Evolutionary conservation across 2,888 invertebrate genomes (phyloP), one percentile per base, ranked within the genome.

Genomic region (Ommatoiulus sabulosus): DNA sequence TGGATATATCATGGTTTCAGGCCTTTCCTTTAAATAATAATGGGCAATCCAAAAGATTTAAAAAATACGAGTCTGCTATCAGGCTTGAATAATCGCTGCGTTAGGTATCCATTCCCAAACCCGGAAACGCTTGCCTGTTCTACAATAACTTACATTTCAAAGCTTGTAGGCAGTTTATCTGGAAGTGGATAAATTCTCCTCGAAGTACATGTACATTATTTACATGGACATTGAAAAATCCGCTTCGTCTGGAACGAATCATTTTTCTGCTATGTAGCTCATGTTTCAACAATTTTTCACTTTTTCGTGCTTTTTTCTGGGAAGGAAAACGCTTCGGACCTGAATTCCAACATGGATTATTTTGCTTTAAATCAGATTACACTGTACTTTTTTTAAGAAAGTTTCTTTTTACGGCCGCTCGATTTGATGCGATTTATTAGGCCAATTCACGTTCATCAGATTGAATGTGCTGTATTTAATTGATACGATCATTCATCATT

Each of bases 121-220:
- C 24, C 8, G 8, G 72, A 24, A 20, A 72, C 72, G 24, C 72
- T 20, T 72, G 72, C 72, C 72, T 24, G 20, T 72, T 8, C 72
- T 24, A 24, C 72, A 24, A 72, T 72, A 72, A 72, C 72, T 72
- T 72, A 72, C 72, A 24, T 72, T 72, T 20, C 72, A 72, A 72
- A 72, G 72, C 72, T 72, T 72, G 63, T 24, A 72, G 24, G 72
- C 72, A 72, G 72, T 72, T 72, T 72, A 72, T 72, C 72, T 72
- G 8, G 72, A 24, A 72, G 72, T 72, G 72, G 24, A 72, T 72
- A 72, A 72, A 72, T 72, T 72, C 72, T 72, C 72, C 72, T 72
- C 20, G n/a, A 72, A 72, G 24, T 72, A 24, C 72, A 72, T 72
- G 24, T 72, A 24, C 72, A 72, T 72, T 72, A 72, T 24, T 72